Evolutionary conservation across 1,140 invertebrate species (phyloP), one percentile per base, ranked within the genome.

Genomic region (Danaus plexippus): DNA sequence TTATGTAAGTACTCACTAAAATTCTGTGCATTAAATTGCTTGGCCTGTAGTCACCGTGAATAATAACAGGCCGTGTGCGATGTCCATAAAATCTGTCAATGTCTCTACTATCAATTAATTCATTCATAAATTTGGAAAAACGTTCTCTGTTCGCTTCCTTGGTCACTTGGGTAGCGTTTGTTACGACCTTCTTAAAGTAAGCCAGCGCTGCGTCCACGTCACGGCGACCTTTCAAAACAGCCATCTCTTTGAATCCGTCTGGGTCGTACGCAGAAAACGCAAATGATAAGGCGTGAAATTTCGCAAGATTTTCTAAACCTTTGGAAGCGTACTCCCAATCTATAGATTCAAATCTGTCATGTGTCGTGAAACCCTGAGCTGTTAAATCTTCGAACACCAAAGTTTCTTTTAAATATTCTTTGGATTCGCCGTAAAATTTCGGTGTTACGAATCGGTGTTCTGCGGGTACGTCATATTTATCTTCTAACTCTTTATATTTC

Each of bases 231-330:
- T 47, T 47, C n/a, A 64, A 18, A 32, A 45, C 11, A 43, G 43
- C 13, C 2, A 66, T 52, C 1, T 61, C 46, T 1, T 69, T 53
- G 43, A 72, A 81, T 11, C 61, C 56, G 11, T 66, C 60, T 1
- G 75, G 70, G 9, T 69, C 13, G 6, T 77, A 57, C 7, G 59
- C 41, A 9, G 60, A 56, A 12, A 57, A 68, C 0, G 73, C 72
- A 3, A 78, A 67, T 0, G 79, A 82, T 0, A 80, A 47, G 0
- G 79, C 74, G 57, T 85, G 81, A 8, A 80, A 56, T 48, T 70
- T 80, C 0, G 77, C 77, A 12, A 85, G 60, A 11, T 71, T 59
- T 13, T 59, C 58, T 0, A 82, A 43, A 11, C 73, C 62, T 11
- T 67, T 60, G 0, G 57, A 53, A 2, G 77, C 76, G 13, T 80